Base-by-base conservation (phyloP, 2,888 invertebrate genomes). In the Celastrina argiolus region DNA sequence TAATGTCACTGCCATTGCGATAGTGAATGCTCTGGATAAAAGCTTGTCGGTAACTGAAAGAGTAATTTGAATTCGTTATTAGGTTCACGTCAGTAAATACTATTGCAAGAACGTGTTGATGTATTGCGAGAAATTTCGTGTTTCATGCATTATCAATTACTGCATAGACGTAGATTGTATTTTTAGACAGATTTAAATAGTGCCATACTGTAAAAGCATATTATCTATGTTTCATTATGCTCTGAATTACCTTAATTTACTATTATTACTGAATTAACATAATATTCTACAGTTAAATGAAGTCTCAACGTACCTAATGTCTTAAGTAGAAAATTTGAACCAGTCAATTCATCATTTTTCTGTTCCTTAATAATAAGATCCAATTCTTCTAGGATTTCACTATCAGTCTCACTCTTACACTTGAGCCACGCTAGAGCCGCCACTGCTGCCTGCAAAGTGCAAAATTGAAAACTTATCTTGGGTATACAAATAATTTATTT, bases 401-500 rank as follows among this genome's bases (percentile, higher is more conserved):
- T 36, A 36, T 87, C 85, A 2, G 75, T 74, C 69, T 81, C 81
- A 2, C 72, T 72, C 63, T 82, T 78, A 68, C 87, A 87, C 36
- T 87, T 78, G 0, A 89, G 80, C 88, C 88, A 89, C 0, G 85
- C 81, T 18, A 88, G 64, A 0, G 81, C 82, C 39, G 78, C 76
- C 0, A 72, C 71, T 2, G 87, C 88, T 77, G 83, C 83, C 88
- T 89, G 69, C 0, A 71, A 73, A 58, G 51, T 22, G 10, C 28
- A 56, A 14, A 42, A 41, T 18, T n/a, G n/a, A n/a, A n/a, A n/a
- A n/a, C n/a, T n/a, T n/a, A n/a, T n/a, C n/a, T n/a, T n/a, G n/a
- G n/a, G n/a, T n/a, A n/a, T n/a, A n/a, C n/a, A n/a, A n/a, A n/a
- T n/a, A n/a, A n/a, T n/a, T n/a, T n/a, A n/a, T n/a, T n/a, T n/a